Base-by-base conservation (phyloP, 2,113 vertebrate genomes). In the Brienomyrus brachyistius region DNA sequence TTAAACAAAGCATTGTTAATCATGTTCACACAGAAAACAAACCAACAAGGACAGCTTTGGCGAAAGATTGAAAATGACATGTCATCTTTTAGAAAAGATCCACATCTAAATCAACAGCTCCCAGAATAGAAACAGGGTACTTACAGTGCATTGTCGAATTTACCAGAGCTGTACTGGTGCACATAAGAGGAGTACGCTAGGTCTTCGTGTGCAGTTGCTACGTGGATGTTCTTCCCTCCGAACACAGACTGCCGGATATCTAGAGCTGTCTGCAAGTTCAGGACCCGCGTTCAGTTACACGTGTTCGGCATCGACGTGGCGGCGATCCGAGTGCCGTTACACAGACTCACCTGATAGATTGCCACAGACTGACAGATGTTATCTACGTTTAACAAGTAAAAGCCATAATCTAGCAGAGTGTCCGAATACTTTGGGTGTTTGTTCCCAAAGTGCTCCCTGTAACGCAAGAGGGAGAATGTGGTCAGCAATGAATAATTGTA, bases 401-500 rank as follows among this genome's bases (percentile, higher is more conserved):
- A 99, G 83, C 98, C 98, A 90, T 99, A 99, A 95, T 99, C 98
- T 94, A 99, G 95, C 89, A 99, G 95, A 0, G 98, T 99, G 93
- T 99, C 98, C 0, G 98, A 99, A 90, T 99, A 99, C 93, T 99
- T 99, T 88, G 98, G 98, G 94, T 99, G 98, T 93, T 99, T 99
- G 93, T 97, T 96, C 95, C 98, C 98, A 93, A 99, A 99, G 94
- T 99, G 98, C 94, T 99, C 98, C 95, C 98, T 99, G 94, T 0
- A 92, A 92, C 94, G 92, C 89, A 89, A 91, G 90, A n/a, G 15
- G 88, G 89, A 89, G 40, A 52, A 54, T 13, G 31, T 11, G 31
- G 82, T 89, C 80, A 87, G 87, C 31, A 47, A 85, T 74, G 50
- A 13, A 19, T 23, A 66, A 62, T 9, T 6, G 40, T 43, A 66